Percentiles rank a stretch among this genome's conserved stretches.
phyloP scores from a whole-genome alignment of 2,113 vertebrate genomes.

The Merops nubicus region DNA sequence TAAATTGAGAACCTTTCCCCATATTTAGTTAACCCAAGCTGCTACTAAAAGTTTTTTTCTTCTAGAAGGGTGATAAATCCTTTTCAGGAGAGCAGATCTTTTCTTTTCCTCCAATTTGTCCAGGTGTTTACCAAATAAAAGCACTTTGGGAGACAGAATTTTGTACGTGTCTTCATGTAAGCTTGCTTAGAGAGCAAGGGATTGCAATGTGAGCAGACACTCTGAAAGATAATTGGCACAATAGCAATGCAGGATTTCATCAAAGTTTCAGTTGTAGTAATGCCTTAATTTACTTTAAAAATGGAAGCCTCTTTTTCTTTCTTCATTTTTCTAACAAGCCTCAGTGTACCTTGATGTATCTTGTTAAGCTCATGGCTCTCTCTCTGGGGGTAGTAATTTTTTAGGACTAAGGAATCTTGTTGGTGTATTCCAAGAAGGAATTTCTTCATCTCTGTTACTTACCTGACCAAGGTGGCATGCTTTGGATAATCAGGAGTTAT shows the following conservation, averaged over 20 bases:
- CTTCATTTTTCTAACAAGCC: not conserved
- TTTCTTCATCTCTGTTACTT: not conserved
- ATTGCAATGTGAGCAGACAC: not conserved
- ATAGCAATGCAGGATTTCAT: not conserved
- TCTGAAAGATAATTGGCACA: not conserved
- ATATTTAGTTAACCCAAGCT: not conserved
- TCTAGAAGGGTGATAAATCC: not conserved
- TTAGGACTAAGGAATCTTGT: not conserved
- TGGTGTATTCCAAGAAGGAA: not conserved
- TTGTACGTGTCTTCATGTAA: fast-evolving
- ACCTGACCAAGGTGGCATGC: not conserved
- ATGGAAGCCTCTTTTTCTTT: not conserved
- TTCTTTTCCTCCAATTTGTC: not conserved
- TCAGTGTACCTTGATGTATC: not conserved
- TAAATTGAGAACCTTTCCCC: not conserved
- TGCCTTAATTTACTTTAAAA: not conserved
- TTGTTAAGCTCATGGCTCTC: not conserved
- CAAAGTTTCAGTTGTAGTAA: not conserved
- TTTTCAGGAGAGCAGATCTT: not conserved
- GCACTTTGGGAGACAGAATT: not conserved
- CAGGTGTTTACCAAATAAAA: not conserved
- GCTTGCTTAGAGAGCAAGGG: not conserved
- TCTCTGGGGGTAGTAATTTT: not conserved
- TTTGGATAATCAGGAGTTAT: not conserved
- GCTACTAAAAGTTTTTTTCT: not conserved